Base-by-base conservation (phyloP, 2,113 vertebrate species). In the Burhinus oedicnemus region DNA sequence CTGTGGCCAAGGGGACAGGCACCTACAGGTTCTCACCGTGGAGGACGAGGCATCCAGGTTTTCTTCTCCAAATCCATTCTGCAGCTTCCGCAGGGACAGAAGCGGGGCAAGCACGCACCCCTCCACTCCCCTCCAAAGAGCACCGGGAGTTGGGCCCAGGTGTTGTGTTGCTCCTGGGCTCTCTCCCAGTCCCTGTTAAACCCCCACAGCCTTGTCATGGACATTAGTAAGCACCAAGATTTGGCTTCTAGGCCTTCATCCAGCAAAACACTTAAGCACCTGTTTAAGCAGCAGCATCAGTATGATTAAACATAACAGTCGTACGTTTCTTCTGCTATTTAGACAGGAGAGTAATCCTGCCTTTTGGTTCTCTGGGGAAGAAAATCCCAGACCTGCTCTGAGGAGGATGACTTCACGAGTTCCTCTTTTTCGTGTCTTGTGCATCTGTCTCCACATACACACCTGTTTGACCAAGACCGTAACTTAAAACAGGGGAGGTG, bases 251-350 rank as follows among this genome's bases (percentile, higher is more conserved):
- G 55, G 49, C 30, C 42, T 52, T 74, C 34, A 58, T 19, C 60
- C 72, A 70, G 54, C 32, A 74, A 64, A 87, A 62, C 18, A 69
- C 22, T 54, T 44, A 69, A 70, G 20, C 40, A 54, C 18, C 61
- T 60, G 9, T 54, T 75, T 70, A 91, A 65, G 23, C 15, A 51
- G 55, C 26, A 58, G 36, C 32, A 94, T 91, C 91, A 91, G n/a
- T 42, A 58, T 79, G 80, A 96, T 93, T 97, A 96, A 93, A 93
- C 93, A 81, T 86, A 88, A 42, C 52, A 82, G 49, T 83, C 52
- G 8, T 72, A 95, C 13, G 8, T 25, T 38, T 83, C 27, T 55
- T 78, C 42, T 57, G 51, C 20, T 87, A 9, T 27, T 36, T 66
- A 83, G 58, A 45, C 30, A 84, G 52, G 38, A 74, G 45, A 85